phyloP scores from a whole-genome alignment of 1,140 invertebrate genomes.

The Drosophila prosaltans region DNA sequence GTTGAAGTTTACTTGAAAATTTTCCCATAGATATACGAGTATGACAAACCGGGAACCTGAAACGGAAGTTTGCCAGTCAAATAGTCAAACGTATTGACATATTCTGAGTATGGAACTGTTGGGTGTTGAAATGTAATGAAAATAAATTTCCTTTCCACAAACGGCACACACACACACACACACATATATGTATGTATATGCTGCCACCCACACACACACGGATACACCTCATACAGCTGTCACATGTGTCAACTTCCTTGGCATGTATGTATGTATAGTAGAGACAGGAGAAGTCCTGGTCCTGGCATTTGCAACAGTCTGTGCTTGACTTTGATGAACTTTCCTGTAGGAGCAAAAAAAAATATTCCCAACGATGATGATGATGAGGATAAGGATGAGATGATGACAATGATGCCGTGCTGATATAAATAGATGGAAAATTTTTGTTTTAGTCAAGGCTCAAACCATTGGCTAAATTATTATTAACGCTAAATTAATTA shows the following conservation, averaged over 20 bases:
- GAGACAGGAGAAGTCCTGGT: constrained; percentile 18
- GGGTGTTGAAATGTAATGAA: constrained; percentile 65
- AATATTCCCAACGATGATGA: constrained; percentile 25
- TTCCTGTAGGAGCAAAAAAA: constrained; percentile 4
- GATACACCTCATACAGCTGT: constrained; percentile 36
- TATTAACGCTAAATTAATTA: constrained; percentile 77
- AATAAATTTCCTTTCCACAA: constrained; percentile 66
- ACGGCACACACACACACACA: constrained; percentile 14
- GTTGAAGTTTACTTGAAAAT: constrained; percentile 6
- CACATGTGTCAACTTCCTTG: constrained; percentile 56
- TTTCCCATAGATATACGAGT: constrained; percentile 37
- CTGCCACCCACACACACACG: background rate
- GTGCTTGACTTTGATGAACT: constrained; percentile 58
- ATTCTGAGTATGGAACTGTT: constrained; percentile 41
- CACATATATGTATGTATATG: background rate
- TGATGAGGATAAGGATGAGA: background rate
- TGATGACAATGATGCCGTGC: background rate
- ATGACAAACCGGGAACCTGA: constrained; percentile 48
- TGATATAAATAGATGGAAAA: constrained; percentile 5
- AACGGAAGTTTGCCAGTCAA: constrained; percentile 42
- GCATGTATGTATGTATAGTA: constrained; percentile 36
- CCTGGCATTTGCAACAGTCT: constrained; percentile 19
- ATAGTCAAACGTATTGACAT: constrained; percentile 59
- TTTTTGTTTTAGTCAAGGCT: constrained; percentile 14
- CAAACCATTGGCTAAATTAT: constrained; percentile 37